Base-by-base conservation (phyloP, 2,113 vertebrate genomes). In the Serranochromis macrocephalus region DNA sequence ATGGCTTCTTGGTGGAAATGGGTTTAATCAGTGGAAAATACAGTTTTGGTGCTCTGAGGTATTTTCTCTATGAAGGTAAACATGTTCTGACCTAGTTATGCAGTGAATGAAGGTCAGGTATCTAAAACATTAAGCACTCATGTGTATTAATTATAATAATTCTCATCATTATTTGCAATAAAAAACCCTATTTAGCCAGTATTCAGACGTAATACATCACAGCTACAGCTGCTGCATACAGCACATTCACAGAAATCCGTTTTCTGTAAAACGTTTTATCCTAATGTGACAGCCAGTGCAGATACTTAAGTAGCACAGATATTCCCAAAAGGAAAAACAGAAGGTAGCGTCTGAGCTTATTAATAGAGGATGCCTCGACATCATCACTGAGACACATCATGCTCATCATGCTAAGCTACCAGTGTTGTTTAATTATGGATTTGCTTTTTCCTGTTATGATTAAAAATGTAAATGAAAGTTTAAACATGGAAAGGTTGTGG, bases 51-150 rank as follows among this genome's bases (percentile, higher is more conserved):
- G 38, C 87, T 66, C 24, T 75, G 55, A 68, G 86, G 53, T 78
- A 24, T 78, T 87, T 89, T 40, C 84, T 80, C 42, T n/a, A 33
- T 91, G 87, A 94, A 80, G 79, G 78, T 87, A 83, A 19, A 84
- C 5, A 80, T 68, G 38, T 61, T 83, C 68, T 87, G 90, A 89
- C 88, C 85, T 42, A 80, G 47, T 89, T 90, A 87, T 89, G 73
- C 53, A 87, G 81, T 51, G 88, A 87, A 89, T 45, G 45, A 78
- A 78, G 73, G 17, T 78, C 17, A 31, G 73, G 24, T 78, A 82
- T 83, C 55, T 68, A 40, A 13, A 47, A 12, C 6, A 49, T 10
- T 21, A 29, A 33, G 33, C 42, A 14, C 9, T 10, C 14, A 11
- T 3, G 26, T n/a, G 8, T 12, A 13, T 83, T 57, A 19, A 53